Conservation (phyloP, 2,113 vertebrate species). For the Vicugna pacos region DNA sequence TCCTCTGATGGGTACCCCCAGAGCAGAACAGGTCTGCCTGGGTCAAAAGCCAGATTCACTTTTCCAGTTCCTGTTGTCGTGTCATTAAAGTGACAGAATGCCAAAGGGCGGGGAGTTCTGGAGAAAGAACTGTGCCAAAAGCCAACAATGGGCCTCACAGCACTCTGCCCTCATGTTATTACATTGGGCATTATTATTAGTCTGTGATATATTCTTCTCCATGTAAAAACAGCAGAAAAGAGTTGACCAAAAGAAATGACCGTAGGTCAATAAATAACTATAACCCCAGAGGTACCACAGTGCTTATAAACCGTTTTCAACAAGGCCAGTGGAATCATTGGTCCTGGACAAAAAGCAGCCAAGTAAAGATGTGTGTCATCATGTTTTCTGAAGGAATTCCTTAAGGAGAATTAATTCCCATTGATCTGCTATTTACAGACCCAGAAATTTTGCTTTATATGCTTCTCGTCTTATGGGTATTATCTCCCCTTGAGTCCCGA, state of each 20-base stretch:
- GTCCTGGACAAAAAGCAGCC: neutral
- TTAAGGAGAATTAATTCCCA: neutral
- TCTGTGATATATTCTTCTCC: neutral
- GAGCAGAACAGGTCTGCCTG: conserved; percentile 42
- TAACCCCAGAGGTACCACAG: neutral
- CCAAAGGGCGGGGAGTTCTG: conserved; percentile 72
- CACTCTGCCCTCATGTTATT: neutral
- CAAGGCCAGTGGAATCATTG: neutral
- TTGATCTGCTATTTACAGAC: neutral
- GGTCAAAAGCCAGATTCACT: conserved; percentile 65
- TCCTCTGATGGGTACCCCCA: conserved; percentile 34
- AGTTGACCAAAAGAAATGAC: neutral
- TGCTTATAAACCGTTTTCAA: neutral
- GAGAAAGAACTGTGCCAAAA: conserved; percentile 77
- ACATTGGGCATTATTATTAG: neutral
- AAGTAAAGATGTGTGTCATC: neutral
- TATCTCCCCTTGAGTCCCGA: neutral
- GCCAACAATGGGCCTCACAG: neutral
- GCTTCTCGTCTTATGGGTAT: neutral
- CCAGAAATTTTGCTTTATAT: neutral
- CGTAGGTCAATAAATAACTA: neutral
- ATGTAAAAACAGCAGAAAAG: neutral
- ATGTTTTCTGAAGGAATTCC: conserved; percentile 32
- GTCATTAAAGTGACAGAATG: conserved; percentile 78
- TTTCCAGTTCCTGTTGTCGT: conserved; percentile 79